Percentiles rank a stretch among this genome's conserved stretches.
phyloP scores from a whole-genome alignment of 2,888 invertebrate genomes.

The Troides oblongomaculatus region DNA sequence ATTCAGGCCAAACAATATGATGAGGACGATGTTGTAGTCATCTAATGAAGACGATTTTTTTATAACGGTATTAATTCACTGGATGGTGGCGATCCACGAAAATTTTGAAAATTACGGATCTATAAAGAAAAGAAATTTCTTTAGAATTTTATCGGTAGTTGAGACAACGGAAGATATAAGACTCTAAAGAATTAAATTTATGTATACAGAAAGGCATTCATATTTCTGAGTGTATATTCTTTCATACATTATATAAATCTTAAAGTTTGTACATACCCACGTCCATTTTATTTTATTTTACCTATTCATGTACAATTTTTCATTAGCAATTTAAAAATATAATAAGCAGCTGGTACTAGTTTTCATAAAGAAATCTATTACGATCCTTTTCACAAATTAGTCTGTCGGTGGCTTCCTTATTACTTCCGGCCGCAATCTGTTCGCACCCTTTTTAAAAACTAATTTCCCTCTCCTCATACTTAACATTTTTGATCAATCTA shows the following conservation, averaged over 20 bases:
- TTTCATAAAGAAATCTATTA: too few relatives aligned
- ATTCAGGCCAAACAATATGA: background rate
- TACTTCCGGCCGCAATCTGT: slow-evolving; percentile 21
- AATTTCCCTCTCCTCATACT: slow-evolving; percentile 10
- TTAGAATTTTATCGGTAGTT: too few relatives aligned
- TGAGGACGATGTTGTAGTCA: background rate
- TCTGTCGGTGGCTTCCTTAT: slow-evolving; percentile 15
- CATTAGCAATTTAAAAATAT: too few relatives aligned
- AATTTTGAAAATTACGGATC: background rate
- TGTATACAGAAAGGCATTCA: too few relatives aligned
- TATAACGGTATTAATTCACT: background rate
- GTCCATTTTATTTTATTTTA: too few relatives aligned
- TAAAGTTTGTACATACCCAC: too few relatives aligned
- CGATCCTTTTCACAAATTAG: slow-evolving; percentile 11
- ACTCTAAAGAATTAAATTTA: too few relatives aligned
- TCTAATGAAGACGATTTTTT: background rate
- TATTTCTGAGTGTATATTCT: too few relatives aligned
- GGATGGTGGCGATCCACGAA: background rate
- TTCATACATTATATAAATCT: too few relatives aligned
- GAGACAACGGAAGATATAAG: too few relatives aligned
- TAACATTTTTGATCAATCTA: slow-evolving; percentile 17
- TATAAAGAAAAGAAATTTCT: background rate
- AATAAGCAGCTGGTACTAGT: too few relatives aligned
- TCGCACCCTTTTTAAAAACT: slow-evolving; percentile 10
- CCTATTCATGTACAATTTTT: too few relatives aligned